Base-by-base conservation (phyloP, 2,113 vertebrate species). In the Gymnorhina tibicen region DNA sequence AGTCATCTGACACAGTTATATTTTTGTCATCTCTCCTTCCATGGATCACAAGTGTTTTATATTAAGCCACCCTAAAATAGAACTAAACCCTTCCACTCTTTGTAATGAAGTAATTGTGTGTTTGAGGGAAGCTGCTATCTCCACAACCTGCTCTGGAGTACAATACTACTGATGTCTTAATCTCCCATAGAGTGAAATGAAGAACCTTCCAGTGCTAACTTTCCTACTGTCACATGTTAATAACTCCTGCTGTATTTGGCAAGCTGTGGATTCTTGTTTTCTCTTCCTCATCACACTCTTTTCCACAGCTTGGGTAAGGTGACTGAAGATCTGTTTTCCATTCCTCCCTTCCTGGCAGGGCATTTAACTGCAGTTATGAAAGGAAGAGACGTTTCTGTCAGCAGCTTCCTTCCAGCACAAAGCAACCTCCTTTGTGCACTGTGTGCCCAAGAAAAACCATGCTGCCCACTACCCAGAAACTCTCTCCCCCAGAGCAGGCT, bases 41-140 rank as follows among this genome's bases (percentile, higher is more conserved):
- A 91, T 93, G 74, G 96, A 97, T 97, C 96, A 97, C 93, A 98
- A 97, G 89, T 97, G 92, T 97, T 98, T 98, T 97, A 93, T 97
- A 95, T 97, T 98, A 97, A 97, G 87, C 81, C 77, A 28, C 94
- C 92, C 69, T 87, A 97, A 98, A 98, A 97, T 97, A 97, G 95
- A 97, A 94, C 92, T 97, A 89, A 93, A 63, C 66, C 92, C 95
- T 97, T 97, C 80, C 75, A 91, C 92, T 96, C 93, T 97, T 98
- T 97, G 90, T 98, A 96, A 95, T 97, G 91, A 97, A 89, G 91
- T 97, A 93, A 93, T 97, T 97, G 85, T 94, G 56, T 95, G 95
- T 95, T 98, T 94, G 73, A 83, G 95, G 80, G 73, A 94, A 94
- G 73, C 87, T 95, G 87, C 92, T 89, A 46, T 89, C 95, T 87